phyloP scores from a whole-genome alignment of 2,113 vertebrate genomes.

The Gymnocephalus cernua region DNA sequence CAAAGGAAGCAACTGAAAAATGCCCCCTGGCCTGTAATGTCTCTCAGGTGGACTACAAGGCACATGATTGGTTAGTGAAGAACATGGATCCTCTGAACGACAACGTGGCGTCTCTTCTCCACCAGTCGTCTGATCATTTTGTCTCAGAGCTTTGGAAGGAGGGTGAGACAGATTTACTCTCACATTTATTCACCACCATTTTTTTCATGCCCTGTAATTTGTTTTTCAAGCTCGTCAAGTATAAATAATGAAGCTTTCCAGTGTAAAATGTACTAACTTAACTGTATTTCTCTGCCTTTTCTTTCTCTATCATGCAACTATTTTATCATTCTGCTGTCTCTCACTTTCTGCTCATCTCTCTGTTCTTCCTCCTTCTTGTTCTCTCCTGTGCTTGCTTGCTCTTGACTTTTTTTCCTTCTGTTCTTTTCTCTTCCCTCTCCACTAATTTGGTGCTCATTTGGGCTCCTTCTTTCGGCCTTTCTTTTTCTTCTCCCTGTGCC shows the following conservation, averaged over 20 bases:
- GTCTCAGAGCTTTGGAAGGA: slow-evolving; percentile 94
- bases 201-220: neutral
- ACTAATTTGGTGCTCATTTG: slow-evolving; percentile 16
- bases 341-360: slow-evolving; percentile 15
- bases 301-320: slow-evolving; percentile 35
- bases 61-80: slow-evolving; percentile 92
- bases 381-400: slow-evolving; percentile 36
- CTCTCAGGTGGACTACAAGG: slow-evolving; percentile 92
- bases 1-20: neutral
- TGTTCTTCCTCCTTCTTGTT: slow-evolving; percentile 29
- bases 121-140: slow-evolving; percentile 91
- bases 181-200: neutral
- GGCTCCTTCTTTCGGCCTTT: slow-evolving; percentile 10
- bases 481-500: slow-evolving; percentile 21
- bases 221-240: neutral
- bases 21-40: neutral
- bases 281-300: slow-evolving; percentile 51
- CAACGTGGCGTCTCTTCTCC: slow-evolving; percentile 90
- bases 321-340: slow-evolving; percentile 14
- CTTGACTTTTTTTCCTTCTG: slow-evolving; percentile 12
- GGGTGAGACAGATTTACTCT: slow-evolving; percentile 81
- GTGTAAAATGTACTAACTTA: slow-evolving; percentile 54
- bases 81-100: slow-evolving; percentile 95
- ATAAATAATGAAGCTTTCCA: neutral
- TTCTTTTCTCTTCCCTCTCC: slow-evolving; percentile 30